phyloP scores from a whole-genome alignment of 2,797 vertebrate species.

The Thamnophis elegans region DNA sequence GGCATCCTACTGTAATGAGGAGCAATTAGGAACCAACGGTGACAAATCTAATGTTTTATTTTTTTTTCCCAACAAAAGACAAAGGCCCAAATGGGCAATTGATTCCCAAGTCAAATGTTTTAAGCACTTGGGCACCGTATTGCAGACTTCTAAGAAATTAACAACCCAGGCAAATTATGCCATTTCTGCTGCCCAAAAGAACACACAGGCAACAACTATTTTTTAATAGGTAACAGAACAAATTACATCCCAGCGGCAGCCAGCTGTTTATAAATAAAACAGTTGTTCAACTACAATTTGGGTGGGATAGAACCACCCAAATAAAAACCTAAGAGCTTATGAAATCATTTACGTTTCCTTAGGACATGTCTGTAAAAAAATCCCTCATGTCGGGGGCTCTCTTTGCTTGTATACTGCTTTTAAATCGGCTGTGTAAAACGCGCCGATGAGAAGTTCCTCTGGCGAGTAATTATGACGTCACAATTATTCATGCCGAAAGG shows the following conservation, averaged over 20 bases:
- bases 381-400: too few relatives aligned
- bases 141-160: not conserved
- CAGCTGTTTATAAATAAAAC: not conserved
- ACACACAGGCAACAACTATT: not conserved
- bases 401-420: too few relatives aligned
- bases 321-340: not conserved
- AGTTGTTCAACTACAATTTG: not conserved
- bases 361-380: too few relatives aligned
- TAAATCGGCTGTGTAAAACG: too few relatives aligned
- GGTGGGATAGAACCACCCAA: not conserved
- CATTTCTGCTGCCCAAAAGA: not conserved
- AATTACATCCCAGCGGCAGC: not conserved
- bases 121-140: not conserved
- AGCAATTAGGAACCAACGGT: not conserved
- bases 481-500: too few relatives aligned
- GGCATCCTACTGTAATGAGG: not conserved
- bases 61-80: not conserved
- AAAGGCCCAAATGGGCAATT: not conserved
- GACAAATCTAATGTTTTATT: not conserved
- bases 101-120: not conserved
- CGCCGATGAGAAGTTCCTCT: too few relatives aligned
- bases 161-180: not conserved
- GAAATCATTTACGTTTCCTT: not conserved
- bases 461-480: too few relatives aligned
- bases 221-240: not conserved